Evolutionary conservation across 2,797 vertebrate species (phyloP).

Genomic region (Delichon dasypus): DNA sequence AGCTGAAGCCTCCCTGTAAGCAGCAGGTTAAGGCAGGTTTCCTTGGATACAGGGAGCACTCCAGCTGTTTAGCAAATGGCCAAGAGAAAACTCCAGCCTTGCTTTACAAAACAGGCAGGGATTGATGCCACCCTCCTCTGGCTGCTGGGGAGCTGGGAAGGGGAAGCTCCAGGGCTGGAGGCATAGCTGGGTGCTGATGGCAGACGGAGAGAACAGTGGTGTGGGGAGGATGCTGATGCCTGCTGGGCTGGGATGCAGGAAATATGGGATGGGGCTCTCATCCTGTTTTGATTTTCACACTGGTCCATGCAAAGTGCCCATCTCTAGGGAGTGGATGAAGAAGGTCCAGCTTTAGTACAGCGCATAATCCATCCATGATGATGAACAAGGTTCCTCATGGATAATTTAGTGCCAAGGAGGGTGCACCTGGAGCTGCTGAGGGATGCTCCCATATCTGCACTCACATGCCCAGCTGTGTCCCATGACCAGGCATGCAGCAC

Average conservation of each 20-base stretch:
- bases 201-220: not conserved
- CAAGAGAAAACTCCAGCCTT: conserved; percentile 37
- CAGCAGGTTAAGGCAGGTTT: conserved; percentile 61
- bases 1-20: not conserved
- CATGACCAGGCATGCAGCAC: not conserved
- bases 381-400: not conserved
- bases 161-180: not conserved
- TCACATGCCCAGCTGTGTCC: not conserved
- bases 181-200: not conserved
- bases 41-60: conserved; percentile 65
- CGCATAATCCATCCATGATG: not conserved
- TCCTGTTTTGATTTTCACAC: not conserved
- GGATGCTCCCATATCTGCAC: not conserved
- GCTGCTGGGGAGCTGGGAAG: not conserved
- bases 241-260: not conserved
- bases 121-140: not conserved
- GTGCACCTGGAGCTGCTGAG: not conserved
- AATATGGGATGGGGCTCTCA: not conserved
- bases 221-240: not conserved
- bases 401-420: not conserved
- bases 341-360: not conserved
- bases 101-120: conserved; percentile 22
- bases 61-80: conserved; percentile 62
- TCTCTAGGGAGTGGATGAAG: not conserved
- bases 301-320: not conserved